These are phyloP conservation scores for Antennarius maculatus DNA, from an alignment of 2,797 vertebrate genomes.

Conservation along the genomic window DNA sequence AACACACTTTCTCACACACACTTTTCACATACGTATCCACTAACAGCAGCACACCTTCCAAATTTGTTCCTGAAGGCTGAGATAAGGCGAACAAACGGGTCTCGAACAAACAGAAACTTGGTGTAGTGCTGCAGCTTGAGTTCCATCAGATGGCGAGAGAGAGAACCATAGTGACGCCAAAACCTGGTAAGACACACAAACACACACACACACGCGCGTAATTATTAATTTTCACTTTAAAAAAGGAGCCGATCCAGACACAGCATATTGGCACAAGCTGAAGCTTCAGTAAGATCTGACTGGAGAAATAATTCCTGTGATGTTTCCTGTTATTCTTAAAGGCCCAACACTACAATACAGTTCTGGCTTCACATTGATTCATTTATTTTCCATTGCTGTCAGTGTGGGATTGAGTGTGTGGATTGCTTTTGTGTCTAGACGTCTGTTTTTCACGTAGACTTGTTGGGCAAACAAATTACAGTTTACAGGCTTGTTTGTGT, in stretches of 20 bases:
- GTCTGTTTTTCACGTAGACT: constrained; percentile 5
- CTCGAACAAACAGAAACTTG: constrained; percentile 95
- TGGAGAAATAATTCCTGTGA: not conserved
- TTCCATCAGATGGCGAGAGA: constrained; percentile 91
- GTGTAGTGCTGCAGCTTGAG: constrained; percentile 92
- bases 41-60: constrained; percentile 59
- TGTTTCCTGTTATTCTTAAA: not conserved
- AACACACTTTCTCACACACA: not conserved
- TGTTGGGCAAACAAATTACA: not conserved
- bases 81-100: constrained; percentile 95
- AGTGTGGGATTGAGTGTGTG: constrained; percentile 2
- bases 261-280: too few relatives aligned
- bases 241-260: not conserved
- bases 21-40: not conserved
- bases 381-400: constrained; percentile 1
- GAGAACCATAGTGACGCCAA: constrained; percentile 88
- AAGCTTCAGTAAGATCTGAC: not conserved
- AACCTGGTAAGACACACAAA: constrained; percentile 77
- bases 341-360: not conserved
- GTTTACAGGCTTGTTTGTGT: constrained; percentile 2
- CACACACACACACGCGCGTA: constrained; percentile 15
- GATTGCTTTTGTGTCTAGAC: constrained; percentile 11
- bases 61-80: constrained; percentile 96
- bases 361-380: not conserved
- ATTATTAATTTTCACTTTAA: not conserved